A percentile compares a stretch with the other conserved stretches of the same genome.
These are phyloP conservation scores for Catostomus latipinnis DNA, from an alignment of 2,797 vertebrate species.

Conservation along the genomic window DNA sequence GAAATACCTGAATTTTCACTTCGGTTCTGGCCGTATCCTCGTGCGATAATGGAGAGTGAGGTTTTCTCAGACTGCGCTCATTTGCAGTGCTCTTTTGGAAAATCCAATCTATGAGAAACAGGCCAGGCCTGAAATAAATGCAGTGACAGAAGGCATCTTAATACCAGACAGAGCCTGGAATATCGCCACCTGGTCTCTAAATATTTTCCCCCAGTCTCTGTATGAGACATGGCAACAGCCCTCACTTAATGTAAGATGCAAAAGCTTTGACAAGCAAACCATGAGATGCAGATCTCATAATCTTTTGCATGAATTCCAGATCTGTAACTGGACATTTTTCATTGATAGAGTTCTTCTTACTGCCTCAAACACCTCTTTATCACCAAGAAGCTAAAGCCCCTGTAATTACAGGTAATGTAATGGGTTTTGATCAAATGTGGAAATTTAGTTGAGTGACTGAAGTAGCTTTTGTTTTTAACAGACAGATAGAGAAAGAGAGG, in stretches of 20 bases:
- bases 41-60: constrained; percentile 55
- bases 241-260: constrained; percentile 32
- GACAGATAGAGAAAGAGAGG: constrained; percentile 1
- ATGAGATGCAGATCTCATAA: constrained; percentile 14
- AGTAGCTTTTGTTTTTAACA: constrained; percentile 55
- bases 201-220: constrained; percentile 11
- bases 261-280: not conserved
- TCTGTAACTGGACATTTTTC: constrained; percentile 18
- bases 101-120: constrained; percentile 52
- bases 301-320: constrained; percentile 10
- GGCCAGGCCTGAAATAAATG: constrained; percentile 43
- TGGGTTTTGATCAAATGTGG: constrained; percentile 33
- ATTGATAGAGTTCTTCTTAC: constrained; percentile 10
- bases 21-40: constrained; percentile 45
- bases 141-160: constrained; percentile 54
- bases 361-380: constrained; percentile 19
- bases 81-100: constrained; percentile 50
- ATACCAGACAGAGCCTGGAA: constrained; percentile 54
- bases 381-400: constrained; percentile 24
- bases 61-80: constrained; percentile 34
- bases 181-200: constrained; percentile 39
- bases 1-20: constrained; percentile 10
- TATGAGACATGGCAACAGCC: constrained; percentile 7
- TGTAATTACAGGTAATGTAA: constrained; percentile 34
- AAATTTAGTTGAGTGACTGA: constrained; percentile 50